Percentiles rank a stretch among this genome's conserved stretches.
Evolutionary conservation across 1,140 invertebrate genomes (phyloP).

Genomic region (Acyrthosiphon pisum): DNA sequence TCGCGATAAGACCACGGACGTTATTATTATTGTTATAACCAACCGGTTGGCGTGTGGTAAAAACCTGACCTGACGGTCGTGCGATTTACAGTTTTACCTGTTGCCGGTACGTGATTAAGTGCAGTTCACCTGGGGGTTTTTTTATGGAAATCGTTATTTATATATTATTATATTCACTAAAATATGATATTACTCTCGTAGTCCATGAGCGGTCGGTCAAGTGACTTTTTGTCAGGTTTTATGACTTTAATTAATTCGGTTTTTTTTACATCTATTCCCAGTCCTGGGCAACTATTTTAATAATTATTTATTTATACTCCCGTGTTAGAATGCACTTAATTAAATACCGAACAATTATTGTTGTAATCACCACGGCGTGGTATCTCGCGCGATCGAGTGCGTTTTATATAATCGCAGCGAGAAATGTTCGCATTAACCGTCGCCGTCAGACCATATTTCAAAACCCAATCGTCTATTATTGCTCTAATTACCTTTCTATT

Average conservation of each 20-base stretch:
- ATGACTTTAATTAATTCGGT: background rate
- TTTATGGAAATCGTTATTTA: conserved; percentile 3
- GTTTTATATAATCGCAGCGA: background rate
- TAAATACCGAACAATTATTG: background rate
- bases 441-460: background rate
- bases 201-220: background rate
- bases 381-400: background rate
- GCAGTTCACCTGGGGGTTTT: background rate
- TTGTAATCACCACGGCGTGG: background rate
- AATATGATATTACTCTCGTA: background rate
- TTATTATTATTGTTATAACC: background rate
- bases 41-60: background rate
- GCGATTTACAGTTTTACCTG: background rate
- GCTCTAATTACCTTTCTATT: conserved; percentile 48
- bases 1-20: background rate
- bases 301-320: background rate
- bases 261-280: background rate
- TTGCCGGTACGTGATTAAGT: background rate
- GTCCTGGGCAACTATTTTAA: background rate
- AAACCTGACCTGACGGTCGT: background rate
- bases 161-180: background rate
- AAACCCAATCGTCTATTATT: conserved; percentile 21
- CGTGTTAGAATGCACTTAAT: background rate
- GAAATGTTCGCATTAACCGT: background rate
- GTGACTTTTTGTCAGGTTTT: background rate